Conservation (phyloP, 2,888 invertebrate genomes). For the Invenusta paracnida region DNA sequence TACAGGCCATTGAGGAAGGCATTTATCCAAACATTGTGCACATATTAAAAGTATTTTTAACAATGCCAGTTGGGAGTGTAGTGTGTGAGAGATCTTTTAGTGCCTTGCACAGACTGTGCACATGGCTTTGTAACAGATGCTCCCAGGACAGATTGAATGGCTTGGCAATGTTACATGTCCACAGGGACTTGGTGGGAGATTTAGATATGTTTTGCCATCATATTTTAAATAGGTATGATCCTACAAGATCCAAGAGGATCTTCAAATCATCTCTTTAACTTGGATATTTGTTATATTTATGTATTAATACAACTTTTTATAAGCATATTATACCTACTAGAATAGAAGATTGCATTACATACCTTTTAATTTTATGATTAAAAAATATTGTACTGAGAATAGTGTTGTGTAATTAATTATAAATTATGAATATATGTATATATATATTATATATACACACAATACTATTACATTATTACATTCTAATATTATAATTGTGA, state of each 20-base stretch:
- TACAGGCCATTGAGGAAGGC: neutral
- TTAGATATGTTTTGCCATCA: neutral
- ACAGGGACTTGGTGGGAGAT: neutral
- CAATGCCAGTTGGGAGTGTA: neutral
- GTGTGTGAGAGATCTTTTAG: neutral
- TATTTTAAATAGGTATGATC: neutral
- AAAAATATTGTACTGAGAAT: neutral
- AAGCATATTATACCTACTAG: neutral
- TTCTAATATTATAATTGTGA: no score
- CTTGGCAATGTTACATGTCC: neutral
- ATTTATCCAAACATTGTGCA: neutral
- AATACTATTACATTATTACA: no score
- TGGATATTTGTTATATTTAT: neutral
- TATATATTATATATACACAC: no score
- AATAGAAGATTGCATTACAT: neutral
- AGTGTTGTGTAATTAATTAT: neutral
- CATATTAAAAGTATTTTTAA: neutral
- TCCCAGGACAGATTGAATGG: neutral
- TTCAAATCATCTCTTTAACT: neutral
- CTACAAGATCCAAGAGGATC: neutral
- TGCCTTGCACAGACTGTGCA: neutral
- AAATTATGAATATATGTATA: no score
- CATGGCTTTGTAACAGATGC: neutral
- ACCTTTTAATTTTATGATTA: neutral
- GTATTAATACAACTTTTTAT: neutral